Base-by-base conservation (phyloP, 2,888 invertebrate species). In the Labia minor region DNA sequence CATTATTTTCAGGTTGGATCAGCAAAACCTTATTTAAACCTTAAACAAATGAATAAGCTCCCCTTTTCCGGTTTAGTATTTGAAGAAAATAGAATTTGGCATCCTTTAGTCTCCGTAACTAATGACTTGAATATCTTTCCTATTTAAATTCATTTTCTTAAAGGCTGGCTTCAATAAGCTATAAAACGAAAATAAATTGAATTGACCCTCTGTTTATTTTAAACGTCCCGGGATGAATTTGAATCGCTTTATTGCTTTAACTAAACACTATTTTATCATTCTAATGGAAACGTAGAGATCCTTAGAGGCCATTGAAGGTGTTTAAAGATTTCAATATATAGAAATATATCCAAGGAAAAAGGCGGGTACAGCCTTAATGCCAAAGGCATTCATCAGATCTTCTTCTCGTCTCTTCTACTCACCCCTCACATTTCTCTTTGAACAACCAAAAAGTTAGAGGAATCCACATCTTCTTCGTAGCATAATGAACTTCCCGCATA, bases 401-500 rank as follows among this genome's bases (percentile, higher is more conserved):
- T 26, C 26, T 8, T 6, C 4, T n/a, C n/a, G n/a, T n/a, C n/a
- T n/a, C n/a, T n/a, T n/a, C n/a, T n/a, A n/a, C n/a, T n/a, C n/a
- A n/a, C n/a, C n/a, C n/a, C n/a, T n/a, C n/a, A n/a, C n/a, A n/a
- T n/a, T n/a, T n/a, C n/a, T 26, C 8, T 26, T 26, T 26, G 3
- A 26, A 49, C n/a, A 49, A 49, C 49, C 49, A 4, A 49, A 49
- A 49, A 49, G 49, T n/a, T 11, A 14, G 49, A 49, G 14, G 16
- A 2, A 49, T 3, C 14, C 14, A 49, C 3, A 10, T n/a, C 49
- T 14, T 14, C 49, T 14, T 14, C 49, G 26, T 8, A 26, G 26
- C 8, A 49, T 49, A 49, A 49, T 49, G 49, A 49, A 49, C 49
- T 49, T 49, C n/a, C n/a, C 49, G 49, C 49, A 49, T 49, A 49